These are phyloP conservation scores for Spisula subtruncata DNA, from an alignment of 2,888 invertebrate genomes.

Conservation along the genomic window DNA sequence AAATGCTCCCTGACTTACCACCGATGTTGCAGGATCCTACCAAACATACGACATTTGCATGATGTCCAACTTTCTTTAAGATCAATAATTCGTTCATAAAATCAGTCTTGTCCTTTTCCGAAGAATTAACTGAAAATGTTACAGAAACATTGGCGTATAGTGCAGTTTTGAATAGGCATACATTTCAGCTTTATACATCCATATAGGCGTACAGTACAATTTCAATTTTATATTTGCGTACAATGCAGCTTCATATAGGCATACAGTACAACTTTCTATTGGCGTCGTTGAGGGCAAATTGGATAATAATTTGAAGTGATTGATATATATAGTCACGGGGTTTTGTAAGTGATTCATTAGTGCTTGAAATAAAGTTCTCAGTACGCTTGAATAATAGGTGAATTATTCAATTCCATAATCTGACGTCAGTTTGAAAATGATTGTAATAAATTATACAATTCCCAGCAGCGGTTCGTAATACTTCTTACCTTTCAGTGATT, in stretches of 20 bases:
- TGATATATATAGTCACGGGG: background rate
- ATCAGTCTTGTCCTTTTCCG: constrained; percentile 83
- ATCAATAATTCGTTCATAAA: constrained; percentile 84
- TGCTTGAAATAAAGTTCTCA: no score
- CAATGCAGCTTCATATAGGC: no score
- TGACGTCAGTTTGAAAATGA: no score
- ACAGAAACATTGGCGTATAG: no score
- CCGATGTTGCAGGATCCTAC: constrained; percentile 83
- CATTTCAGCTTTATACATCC: no score
- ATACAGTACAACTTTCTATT: no score
- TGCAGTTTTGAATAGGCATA: no score
- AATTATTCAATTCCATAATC: no score
- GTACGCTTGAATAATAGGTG: no score
- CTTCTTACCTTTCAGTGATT: constrained; percentile 84
- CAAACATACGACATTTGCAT: constrained; percentile 83
- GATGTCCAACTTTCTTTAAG: constrained; percentile 82
- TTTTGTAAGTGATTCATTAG: background rate
- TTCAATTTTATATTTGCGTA: no score
- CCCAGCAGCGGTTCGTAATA: background rate
- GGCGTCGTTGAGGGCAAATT: background rate
- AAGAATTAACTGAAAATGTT: constrained; percentile 78
- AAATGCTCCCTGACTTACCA: constrained; percentile 69
- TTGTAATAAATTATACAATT: background rate
- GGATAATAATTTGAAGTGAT: background rate
- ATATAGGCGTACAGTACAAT: no score